A percentile compares a stretch with the other conserved stretches of the same genome.
Conservation (phyloP, 2,888 invertebrate genomes). For the Clitarchus hookeri region DNA sequence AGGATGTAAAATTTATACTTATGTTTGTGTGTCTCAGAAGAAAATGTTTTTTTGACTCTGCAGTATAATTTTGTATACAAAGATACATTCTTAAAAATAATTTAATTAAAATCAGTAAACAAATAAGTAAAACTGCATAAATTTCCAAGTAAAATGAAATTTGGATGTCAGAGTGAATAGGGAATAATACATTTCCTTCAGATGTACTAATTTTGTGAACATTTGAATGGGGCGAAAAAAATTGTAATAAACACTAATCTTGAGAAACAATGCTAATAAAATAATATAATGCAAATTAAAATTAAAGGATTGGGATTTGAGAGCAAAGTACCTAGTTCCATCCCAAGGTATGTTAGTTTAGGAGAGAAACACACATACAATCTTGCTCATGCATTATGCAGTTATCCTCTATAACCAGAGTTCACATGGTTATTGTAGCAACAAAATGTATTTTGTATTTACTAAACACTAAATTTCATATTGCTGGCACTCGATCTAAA, state of each 20-base stretch:
- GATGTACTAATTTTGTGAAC: neutral
- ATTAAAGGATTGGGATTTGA: too few relatives aligned
- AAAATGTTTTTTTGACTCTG: neutral
- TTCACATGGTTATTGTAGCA: neutral
- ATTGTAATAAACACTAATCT: neutral
- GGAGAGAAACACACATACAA: constrained; percentile 1
- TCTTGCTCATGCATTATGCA: neutral
- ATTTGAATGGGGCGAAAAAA: neutral
- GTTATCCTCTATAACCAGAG: neutral
- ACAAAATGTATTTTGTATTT: neutral
- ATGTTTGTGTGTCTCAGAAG: neutral
- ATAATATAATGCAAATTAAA: neutral
- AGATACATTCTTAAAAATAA: neutral
- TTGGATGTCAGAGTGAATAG: neutral
- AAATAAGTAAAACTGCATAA: neutral
- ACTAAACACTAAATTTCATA: neutral
- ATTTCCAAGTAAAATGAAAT: neutral
- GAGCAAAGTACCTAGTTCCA: neutral
- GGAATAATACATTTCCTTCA: neutral
- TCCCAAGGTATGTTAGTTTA: neutral
- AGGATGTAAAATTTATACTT: neutral
- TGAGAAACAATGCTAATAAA: neutral
- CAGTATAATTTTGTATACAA: neutral
- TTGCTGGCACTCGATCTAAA: neutral
- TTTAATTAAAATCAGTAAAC: neutral